Base-by-base conservation (phyloP, 2,113 vertebrate species). In the Todiramphus saurophagus region DNA sequence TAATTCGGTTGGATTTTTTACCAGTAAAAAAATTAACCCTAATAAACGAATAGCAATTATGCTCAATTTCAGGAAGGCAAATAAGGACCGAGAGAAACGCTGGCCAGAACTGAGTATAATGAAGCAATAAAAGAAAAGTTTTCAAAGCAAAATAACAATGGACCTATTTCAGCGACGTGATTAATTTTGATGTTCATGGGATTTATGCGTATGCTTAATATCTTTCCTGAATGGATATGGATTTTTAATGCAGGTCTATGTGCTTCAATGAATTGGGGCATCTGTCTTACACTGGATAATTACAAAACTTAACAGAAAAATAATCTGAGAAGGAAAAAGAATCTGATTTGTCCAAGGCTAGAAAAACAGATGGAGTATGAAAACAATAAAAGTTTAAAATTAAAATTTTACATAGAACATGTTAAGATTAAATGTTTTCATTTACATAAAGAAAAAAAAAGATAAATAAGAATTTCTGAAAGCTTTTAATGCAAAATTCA, bases 41-140 rank as follows among this genome's bases (percentile, higher is more conserved):
- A 72, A 87, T n/a, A 83, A 87, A 59, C 53, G 82, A 74, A 46
- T 7, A 69, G 62, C 46, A 83, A 60, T 88, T 87, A 44, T 15
- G 64, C 46, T 84, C 63, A 15, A 50, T 72, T 88, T 91, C 83
- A 81, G 83, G 20, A 20, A 80, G 41, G 66, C 76, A 95, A 95
- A 74, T 51, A 74, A 74, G 48, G 90, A 83, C 74, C 30, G 67
- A 64, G 76, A 83, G 58, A 60, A 72, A 55, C 46, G 46, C 21
- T 25, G 83, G 58, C 78, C 69, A 84, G 94, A 70, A 80, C 3
- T 60, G 76, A 56, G 44, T 70, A 67, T 39, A 87, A 81, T 58
- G 64, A 88, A 91, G 69, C 46, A 67, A 76, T 88, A 75, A 75
- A 81, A 88, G 51, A 66, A 82, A 93, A 88, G 80, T 80, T 93